Evolutionary conservation across 1,140 invertebrate genomes (phyloP).

Genomic region (Bicyclus anynana): DNA sequence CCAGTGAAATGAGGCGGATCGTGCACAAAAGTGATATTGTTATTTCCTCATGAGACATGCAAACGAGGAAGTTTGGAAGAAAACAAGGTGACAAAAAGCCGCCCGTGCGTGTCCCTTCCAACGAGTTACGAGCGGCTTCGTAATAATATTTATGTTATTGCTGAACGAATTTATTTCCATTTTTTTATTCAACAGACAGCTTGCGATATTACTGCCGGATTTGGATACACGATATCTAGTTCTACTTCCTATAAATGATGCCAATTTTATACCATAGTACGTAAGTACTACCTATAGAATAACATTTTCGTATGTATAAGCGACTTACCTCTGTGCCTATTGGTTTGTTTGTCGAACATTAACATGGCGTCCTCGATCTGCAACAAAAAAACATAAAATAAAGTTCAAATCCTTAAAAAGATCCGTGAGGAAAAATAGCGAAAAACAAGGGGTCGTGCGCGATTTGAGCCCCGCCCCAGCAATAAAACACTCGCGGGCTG

Average conservation of each 20-base stretch:
- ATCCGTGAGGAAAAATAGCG: slow-evolving; percentile 58
- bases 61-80: slow-evolving; percentile 32
- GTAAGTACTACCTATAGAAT: no score
- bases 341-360: slow-evolving; percentile 99
- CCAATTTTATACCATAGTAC: no score
- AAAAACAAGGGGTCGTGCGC: slow-evolving; percentile 68
- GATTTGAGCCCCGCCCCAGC: slow-evolving; percentile 68
- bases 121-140: background rate
- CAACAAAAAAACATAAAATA: slow-evolving; percentile 79
- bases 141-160: background rate
- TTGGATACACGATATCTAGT: no score
- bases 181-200: background rate
- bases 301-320: background rate
- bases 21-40: slow-evolving; percentile 52
- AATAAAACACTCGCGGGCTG: slow-evolving; percentile 74
- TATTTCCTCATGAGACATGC: slow-evolving; percentile 46
- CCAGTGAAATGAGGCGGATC: slow-evolving; percentile 54
- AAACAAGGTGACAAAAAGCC: slow-evolving; percentile 35
- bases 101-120: slow-evolving; percentile 23
- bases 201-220: background rate
- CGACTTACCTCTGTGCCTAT: slow-evolving; percentile 99
- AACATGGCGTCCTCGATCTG: slow-evolving; percentile 99
- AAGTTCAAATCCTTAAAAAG: slow-evolving; percentile 54
- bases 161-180: background rate
- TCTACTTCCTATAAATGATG: no score